A percentile compares a stretch with the other conserved stretches of the same genome.
Evolutionary conservation across 1,140 invertebrate species (phyloP).

Genomic region (Lineus longissimus): DNA sequence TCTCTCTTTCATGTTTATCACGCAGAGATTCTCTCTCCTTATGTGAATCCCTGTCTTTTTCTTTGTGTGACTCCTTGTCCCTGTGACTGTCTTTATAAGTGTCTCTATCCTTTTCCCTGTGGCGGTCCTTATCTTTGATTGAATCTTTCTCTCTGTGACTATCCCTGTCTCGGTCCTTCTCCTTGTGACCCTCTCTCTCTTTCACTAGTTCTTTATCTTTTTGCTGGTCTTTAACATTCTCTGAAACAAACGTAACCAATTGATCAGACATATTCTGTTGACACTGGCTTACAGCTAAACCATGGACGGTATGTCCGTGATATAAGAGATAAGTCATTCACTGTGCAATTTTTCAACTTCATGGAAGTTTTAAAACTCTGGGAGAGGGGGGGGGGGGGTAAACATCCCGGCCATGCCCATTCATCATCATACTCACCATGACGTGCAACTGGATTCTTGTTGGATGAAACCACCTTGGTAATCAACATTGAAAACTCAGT

Average conservation of each 20-base stretch:
- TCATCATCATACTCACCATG: neutral
- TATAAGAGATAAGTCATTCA: too few relatives aligned
- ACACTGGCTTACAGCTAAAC: too few relatives aligned
- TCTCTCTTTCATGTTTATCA: neutral
- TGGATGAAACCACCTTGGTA: conserved; percentile 36
- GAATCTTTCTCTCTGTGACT: conserved; percentile 7
- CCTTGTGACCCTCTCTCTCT: conserved; percentile 13
- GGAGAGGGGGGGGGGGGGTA: too few relatives aligned
- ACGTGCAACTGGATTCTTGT: conserved; percentile 5
- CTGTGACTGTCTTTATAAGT: conserved; percentile 2
- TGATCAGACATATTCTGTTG: neutral
- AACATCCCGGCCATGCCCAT: too few relatives aligned
- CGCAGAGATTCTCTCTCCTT: neutral
- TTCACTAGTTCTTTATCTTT: conserved; percentile 14
- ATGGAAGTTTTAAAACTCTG: too few relatives aligned
- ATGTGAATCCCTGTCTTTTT: neutral
- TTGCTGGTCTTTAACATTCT: conserved; percentile 4
- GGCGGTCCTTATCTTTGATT: conserved; percentile 8
- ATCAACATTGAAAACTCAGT: conserved; percentile 61
- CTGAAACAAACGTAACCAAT: conserved; percentile 5
- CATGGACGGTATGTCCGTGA: too few relatives aligned
- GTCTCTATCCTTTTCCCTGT: neutral
- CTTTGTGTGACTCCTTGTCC: neutral
- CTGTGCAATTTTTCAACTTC: neutral
- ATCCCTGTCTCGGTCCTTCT: conserved; percentile 11